Base-by-base conservation (phyloP, 2,888 invertebrate genomes). In the Argynnis bischoffii region DNA sequence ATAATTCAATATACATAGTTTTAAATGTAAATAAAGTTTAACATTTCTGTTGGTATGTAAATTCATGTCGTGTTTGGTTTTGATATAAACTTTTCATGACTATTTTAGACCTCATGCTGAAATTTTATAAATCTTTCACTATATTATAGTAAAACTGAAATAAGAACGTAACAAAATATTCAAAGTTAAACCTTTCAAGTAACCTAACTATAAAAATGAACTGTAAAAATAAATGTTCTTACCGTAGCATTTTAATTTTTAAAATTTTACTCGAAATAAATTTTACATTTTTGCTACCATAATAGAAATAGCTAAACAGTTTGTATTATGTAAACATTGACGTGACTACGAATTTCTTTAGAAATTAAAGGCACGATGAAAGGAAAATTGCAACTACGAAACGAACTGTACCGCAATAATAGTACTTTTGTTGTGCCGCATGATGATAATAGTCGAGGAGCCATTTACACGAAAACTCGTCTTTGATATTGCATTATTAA, bases 1-100 rank as follows among this genome's bases (percentile, higher is more conserved):
- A 75, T 77, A 69, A 66, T 72, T 76, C 75, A 74, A 66, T 72
- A 70, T 72, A 71, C 65, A 71, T 66, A 70, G 47, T 73, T 67
- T 26, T 56, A 60, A 79, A 78, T 81, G 81, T 72, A 66, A 72
- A 71, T 69, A 66, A 57, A 41, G 13, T 18, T 15, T 18, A 14
- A 21, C 11, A 1, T 16, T 35, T 35, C n/a, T 41, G 14, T 56
- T 18, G 11, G 14, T 46, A 3, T 18, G 15, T 53, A 53, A 18
- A 53, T 11, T 21, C 13, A 21, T 18, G 18, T 21, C 14, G 21
- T 11, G 13, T 35, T 55, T 16, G 55, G 35, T n/a, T 55, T 35
- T 16, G 8, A 6, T 35, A 35, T 35, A 8, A 35, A 35, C 6
- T 35, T 35, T 35, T 35, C 6, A 8, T 41, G 3, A 11, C 8